Percentiles rank a stretch among this genome's conserved stretches.
Conservation (phyloP, 2,888 invertebrate genomes). For the Allacma fusca region DNA sequence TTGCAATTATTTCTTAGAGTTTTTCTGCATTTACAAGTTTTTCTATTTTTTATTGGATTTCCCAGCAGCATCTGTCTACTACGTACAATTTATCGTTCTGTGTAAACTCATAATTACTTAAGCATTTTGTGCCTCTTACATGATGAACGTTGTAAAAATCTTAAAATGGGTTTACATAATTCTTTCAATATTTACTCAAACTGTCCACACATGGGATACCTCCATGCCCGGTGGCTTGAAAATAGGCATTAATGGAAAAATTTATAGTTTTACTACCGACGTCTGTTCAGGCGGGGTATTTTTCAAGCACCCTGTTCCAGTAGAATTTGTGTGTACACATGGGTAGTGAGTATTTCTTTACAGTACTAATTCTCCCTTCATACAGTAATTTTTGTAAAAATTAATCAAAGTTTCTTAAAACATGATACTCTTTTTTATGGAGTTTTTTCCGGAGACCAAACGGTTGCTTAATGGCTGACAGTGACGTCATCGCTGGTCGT, state of each 20-base stretch:
- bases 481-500: neutral
- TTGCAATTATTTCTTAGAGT: no score
- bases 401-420: neutral
- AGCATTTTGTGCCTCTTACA: no score
- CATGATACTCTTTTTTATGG: no score
- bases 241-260: conserved; percentile 7
- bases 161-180: no score
- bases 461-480: neutral
- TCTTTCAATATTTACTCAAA: no score
- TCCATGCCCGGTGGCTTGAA: conserved; percentile 36
- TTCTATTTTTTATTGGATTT: no score
- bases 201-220: conserved; percentile 9
- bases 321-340: conserved; percentile 21
- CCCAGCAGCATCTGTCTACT: no score
- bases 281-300: conserved; percentile 32
- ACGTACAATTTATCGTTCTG: no score
- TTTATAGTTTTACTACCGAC: conserved; percentile 30
- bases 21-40: no score
- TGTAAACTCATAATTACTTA: no score
- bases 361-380: neutral
- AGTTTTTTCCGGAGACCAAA: conserved; percentile 5
- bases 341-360: conserved; percentile 29
- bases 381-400: neutral
- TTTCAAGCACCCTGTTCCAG: conserved; percentile 28
- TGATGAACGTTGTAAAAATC: no score